These are phyloP conservation scores for Pterobdella sp. DNA, from an alignment of 2,888 invertebrate species.

Conservation along the genomic window DNA sequence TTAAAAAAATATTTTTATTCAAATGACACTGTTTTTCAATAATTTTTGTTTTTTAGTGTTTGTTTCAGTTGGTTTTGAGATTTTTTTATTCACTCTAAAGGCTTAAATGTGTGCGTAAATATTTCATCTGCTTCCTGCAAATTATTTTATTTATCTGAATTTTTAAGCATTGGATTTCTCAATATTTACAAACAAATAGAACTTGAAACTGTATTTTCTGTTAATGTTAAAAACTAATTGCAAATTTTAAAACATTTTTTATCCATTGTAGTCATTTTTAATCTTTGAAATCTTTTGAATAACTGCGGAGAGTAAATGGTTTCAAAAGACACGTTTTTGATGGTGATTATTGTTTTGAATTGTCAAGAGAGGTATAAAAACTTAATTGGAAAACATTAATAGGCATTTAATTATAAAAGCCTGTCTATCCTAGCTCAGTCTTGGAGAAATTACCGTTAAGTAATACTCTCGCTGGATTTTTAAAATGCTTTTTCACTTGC, in stretches of 20 bases:
- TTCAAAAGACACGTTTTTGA: too few relatives aligned
- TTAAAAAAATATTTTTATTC: neutral
- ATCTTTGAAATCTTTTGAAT: too few relatives aligned
- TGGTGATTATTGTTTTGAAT: conserved; percentile 5
- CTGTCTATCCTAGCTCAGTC: too few relatives aligned
- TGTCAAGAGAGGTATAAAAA: conserved; percentile 5
- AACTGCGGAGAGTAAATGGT: too few relatives aligned
- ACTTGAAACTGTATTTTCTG: too few relatives aligned
- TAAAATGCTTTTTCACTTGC: too few relatives aligned
- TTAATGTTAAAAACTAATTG: too few relatives aligned
- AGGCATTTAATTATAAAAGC: conserved; percentile 13
- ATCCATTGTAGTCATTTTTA: too few relatives aligned
- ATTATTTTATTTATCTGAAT: conserved; percentile 1
- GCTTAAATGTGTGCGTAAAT: neutral
- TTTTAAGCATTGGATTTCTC: neutral
- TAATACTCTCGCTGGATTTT: too few relatives aligned
- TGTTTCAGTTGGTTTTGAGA: neutral
- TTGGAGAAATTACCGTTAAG: too few relatives aligned
- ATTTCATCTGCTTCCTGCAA: neutral
- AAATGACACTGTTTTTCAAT: neutral
- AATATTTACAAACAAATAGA: neutral
- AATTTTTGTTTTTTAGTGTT: neutral
- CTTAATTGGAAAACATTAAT: conserved; percentile 11
- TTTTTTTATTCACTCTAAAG: neutral
- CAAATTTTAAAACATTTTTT: too few relatives aligned